A percentile compares a stretch with the other conserved stretches of the same genome.
Evolutionary conservation across 2,797 vertebrate species (phyloP).

Genomic region (Xenentodon cancila): DNA sequence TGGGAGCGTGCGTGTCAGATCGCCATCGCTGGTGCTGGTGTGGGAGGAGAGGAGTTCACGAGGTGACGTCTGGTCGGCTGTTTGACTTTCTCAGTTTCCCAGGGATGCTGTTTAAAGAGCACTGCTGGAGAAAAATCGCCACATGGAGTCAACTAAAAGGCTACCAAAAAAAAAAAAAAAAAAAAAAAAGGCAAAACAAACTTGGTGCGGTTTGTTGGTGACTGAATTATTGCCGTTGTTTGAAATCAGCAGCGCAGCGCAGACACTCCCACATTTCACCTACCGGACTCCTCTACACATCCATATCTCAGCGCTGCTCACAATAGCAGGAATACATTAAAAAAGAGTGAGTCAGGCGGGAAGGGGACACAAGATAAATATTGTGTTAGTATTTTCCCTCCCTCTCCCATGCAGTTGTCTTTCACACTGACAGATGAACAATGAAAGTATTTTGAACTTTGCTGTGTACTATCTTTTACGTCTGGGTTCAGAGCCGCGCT

Average conservation of each 20-base stretch:
- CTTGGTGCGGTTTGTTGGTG: slow-evolving; percentile 52
- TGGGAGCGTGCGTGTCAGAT: slow-evolving; percentile 51
- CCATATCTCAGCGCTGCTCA: slow-evolving; percentile 67
- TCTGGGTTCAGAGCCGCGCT: slow-evolving; percentile 69
- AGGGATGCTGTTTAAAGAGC: slow-evolving; percentile 73
- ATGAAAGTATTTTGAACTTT: slow-evolving; percentile 82
- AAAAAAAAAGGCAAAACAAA: slow-evolving; percentile 16
- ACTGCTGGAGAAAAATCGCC: slow-evolving; percentile 67
- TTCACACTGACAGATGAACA: slow-evolving; percentile 81
- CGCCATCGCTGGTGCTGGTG: slow-evolving; percentile 60
- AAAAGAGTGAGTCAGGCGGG: slow-evolving; percentile 66
- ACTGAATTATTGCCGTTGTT: slow-evolving; percentile 70
- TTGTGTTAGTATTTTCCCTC: slow-evolving; percentile 71
- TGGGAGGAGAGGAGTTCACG: slow-evolving; percentile 72
- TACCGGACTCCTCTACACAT: slow-evolving; percentile 68
- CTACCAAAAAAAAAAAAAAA: slow-evolving; percentile 49
- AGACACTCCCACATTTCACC: slow-evolving; percentile 66
- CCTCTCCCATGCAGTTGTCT: slow-evolving; percentile 72
- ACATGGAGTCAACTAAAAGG: slow-evolving; percentile 65
- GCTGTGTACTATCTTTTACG: slow-evolving; percentile 74
- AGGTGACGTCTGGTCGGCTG: slow-evolving; percentile 79
- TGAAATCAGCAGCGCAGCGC: slow-evolving; percentile 54
- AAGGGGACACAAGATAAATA: slow-evolving; percentile 80
- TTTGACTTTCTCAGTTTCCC: slow-evolving; percentile 81
- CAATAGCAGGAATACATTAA: slow-evolving; percentile 81